Conservation (phyloP, 2,888 invertebrate species). For the Sinohyriopsis cumingii region DNA sequence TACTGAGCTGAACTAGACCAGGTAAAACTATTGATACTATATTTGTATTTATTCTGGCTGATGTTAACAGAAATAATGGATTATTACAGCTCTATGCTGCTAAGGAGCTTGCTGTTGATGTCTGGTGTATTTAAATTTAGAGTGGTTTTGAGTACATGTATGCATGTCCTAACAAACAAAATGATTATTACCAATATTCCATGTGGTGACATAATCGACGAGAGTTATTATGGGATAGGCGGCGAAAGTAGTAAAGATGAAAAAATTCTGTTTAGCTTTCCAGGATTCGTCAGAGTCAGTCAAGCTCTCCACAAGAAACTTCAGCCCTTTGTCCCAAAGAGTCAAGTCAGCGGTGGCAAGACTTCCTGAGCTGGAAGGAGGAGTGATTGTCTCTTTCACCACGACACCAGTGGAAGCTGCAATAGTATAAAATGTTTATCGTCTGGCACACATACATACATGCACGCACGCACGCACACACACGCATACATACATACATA, state of each 20-base stretch:
- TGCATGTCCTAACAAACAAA: background rate
- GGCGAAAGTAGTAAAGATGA: constrained; percentile 18
- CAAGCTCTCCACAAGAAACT: constrained; percentile 17
- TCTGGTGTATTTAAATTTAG: background rate
- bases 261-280: constrained; percentile 18
- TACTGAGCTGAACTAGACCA: no score
- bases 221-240: constrained; percentile 37
- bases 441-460: no score
- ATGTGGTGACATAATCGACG: constrained; percentile 41
- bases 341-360: constrained; percentile 8
- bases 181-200: constrained; percentile 32
- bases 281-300: constrained; percentile 15
- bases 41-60: no score
- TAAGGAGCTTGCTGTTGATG: background rate
- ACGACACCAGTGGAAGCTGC: background rate
- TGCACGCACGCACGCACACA: no score
- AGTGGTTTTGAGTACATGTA: background rate
- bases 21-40: no score
- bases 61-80: no score
- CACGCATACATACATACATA: no score
- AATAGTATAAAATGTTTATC: background rate
- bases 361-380: background rate
- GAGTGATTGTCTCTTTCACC: constrained; percentile 1
- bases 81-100: no score
- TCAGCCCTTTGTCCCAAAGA: background rate